These are phyloP conservation scores for Amniataba percoides DNA, from an alignment of 2,797 vertebrate species.

Conservation along the genomic window DNA sequence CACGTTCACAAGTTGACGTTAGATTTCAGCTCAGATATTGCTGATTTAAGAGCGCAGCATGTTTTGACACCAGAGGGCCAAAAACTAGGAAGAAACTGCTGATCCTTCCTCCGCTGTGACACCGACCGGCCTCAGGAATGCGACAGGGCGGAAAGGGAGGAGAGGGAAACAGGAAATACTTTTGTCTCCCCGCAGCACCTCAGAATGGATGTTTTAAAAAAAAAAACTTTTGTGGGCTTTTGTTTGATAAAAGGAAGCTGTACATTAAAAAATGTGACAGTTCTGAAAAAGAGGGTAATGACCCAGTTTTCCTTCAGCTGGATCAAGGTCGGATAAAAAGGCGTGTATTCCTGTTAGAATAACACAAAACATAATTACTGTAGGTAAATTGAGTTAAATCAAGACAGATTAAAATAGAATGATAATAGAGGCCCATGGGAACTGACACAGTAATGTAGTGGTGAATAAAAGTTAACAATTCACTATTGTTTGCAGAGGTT, in stretches of 20 bases:
- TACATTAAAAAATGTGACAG: conserved; percentile 53
- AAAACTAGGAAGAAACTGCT: conserved; percentile 72
- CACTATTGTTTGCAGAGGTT: conserved; percentile 63
- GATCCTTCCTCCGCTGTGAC: conserved; percentile 76
- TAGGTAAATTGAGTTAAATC: conserved; percentile 57
- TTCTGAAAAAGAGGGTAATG: conserved; percentile 6
- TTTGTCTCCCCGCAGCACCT: conserved; percentile 73
- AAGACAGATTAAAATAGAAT: conserved; percentile 49
- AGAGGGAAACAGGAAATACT: conserved; percentile 79
- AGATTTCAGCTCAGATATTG: conserved; percentile 36
- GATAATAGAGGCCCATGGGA: conserved; percentile 47
- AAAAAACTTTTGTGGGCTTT: conserved; percentile 54
- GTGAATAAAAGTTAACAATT: conserved; percentile 65
- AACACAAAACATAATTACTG: conserved; percentile 63
- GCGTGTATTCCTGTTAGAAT: conserved; percentile 28
- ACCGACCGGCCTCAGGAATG: conserved; percentile 73
- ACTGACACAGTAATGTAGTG: conserved; percentile 50
- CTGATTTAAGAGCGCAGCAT: conserved; percentile 51
- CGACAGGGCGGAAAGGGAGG: conserved; percentile 73
- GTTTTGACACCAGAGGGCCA: conserved; percentile 71
- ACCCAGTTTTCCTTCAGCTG: conserved; percentile 36
- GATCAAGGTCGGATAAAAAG: conserved; percentile 56
- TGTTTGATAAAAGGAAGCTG: conserved; percentile 58
- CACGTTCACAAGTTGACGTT: conserved; percentile 6
- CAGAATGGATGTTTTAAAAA: conserved; percentile 51